Conservation (phyloP, 2,113 vertebrate genomes). For the Proteles cristata region DNA sequence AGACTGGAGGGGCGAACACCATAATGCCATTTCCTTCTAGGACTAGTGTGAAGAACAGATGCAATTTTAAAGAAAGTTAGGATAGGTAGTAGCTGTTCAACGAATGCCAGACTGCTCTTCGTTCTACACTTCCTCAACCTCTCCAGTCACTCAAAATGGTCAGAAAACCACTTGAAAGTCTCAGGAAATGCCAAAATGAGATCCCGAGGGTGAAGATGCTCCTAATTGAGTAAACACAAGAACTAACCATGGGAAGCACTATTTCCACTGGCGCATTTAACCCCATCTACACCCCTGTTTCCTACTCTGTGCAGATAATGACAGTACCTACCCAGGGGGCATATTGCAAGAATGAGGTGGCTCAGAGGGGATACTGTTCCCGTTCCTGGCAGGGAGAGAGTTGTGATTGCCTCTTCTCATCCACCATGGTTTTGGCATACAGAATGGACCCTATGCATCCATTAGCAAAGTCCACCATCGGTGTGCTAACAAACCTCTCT, state of each 20-base stretch:
- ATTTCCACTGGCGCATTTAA: neutral
- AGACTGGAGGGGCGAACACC: neutral
- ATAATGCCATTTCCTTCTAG: neutral
- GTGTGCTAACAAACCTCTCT: neutral
- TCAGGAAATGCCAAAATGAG: neutral
- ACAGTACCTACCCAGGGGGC: rapidly evolving
- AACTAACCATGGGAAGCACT: rapidly evolving
- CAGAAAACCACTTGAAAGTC: neutral
- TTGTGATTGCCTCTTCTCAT: neutral
- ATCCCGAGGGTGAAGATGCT: neutral
- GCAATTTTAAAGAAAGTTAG: neutral
- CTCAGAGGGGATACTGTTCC: neutral
- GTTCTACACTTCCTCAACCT: neutral
- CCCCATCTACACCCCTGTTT: neutral
- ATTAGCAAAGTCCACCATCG: neutral
- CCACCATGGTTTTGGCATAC: too few species aligned
- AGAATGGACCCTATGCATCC: neutral
- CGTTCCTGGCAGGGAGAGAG: neutral
- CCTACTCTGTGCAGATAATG: neutral
- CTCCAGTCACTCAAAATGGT: neutral
- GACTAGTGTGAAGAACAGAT: neutral
- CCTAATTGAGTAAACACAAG: neutral
- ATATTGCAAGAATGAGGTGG: neutral
- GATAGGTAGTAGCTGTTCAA: neutral
- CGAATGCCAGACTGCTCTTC: neutral